Percentiles rank a stretch among this genome's conserved stretches.
phyloP scores from a whole-genome alignment of 2,113 vertebrate genomes.

The Bombycilla garrulus region DNA sequence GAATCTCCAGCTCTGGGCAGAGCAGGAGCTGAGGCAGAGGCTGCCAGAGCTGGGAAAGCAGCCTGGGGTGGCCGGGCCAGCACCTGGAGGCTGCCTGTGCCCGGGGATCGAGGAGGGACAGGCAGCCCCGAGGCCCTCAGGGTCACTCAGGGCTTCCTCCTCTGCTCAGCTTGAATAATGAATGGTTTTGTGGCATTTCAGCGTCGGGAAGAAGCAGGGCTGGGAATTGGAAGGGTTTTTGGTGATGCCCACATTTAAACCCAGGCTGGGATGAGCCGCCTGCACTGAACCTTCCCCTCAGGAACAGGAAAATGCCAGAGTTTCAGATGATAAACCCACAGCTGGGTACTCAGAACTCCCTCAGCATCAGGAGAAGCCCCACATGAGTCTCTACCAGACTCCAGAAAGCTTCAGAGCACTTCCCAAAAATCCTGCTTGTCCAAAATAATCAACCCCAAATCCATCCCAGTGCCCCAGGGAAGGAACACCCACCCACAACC shows the following conservation, averaged over 20 bases:
- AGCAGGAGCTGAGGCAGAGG: neutral
- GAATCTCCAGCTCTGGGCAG: fast-evolving
- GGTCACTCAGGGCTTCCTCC: fast-evolving
- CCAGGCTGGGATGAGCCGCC: neutral
- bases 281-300: neutral
- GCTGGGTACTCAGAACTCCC: neutral
- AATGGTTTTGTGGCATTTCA: neutral
- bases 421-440: neutral
- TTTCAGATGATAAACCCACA: neutral
- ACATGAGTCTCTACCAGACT: neutral
- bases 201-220: neutral
- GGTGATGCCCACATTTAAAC: fast-evolving
- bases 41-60: neutral
- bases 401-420: neutral
- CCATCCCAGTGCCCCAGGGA: neutral
- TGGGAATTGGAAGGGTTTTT: neutral
- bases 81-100: neutral
- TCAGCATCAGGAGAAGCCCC: neutral
- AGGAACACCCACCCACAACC: neutral
- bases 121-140: fast-evolving
- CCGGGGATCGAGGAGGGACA: fast-evolving
- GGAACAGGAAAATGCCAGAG: neutral
- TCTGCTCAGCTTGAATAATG: neutral
- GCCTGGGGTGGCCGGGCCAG: neutral
- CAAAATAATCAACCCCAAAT: neutral